Base-by-base conservation (phyloP, 2,888 invertebrate genomes). In the Phrixothrix hirtus region DNA sequence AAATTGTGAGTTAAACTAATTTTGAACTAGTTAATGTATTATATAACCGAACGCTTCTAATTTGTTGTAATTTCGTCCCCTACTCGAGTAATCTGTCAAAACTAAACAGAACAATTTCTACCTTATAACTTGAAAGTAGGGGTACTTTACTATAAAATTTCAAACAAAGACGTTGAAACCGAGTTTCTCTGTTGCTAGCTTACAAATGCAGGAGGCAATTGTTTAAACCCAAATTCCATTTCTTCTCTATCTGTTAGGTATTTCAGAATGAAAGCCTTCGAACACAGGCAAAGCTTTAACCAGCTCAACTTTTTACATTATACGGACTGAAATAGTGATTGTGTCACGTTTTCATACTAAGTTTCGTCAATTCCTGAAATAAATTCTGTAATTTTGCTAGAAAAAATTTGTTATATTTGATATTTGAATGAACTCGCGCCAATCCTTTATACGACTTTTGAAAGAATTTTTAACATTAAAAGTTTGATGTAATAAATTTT, bases 301-400 rank as follows among this genome's bases (percentile, higher is more conserved):
- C 49, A 41, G 49, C 37, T 55, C 44, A 55, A 55, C 49, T 55
- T 55, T 49, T 55, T 49, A 49, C 49, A 55, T 55, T 55, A 55
- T 41, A 55, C 45, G 25, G 39, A 49, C 49, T 55, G 44, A 49
- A 55, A 55, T 55, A 55, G 55, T 55, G 55, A 55, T 55, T 55
- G 55, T 49, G 55, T 55, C 55, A 55, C 55, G 55, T 55, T 53
- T 42, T 46, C 37, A 42, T 47, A 53, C 46, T 47, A 53, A 53
- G 41, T 53, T 53, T 53, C 29, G 47, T 42, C 46, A 53, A 53
- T 53, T 46, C 42, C 21, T 17, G 30, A 34, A 53, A 53, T 53
- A 53, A 53, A 53, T 36, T 46, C 52, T 9, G 29, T 39, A 51
- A 51, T 44, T 51, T 38, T 32, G n/a, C 6, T 29, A 27, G 32